A percentile compares a stretch with the other conserved stretches of the same genome.
Evolutionary conservation across 92 coral and sea anemone genomes (phyloP).

Genomic region (Muricea muricata): DNA sequence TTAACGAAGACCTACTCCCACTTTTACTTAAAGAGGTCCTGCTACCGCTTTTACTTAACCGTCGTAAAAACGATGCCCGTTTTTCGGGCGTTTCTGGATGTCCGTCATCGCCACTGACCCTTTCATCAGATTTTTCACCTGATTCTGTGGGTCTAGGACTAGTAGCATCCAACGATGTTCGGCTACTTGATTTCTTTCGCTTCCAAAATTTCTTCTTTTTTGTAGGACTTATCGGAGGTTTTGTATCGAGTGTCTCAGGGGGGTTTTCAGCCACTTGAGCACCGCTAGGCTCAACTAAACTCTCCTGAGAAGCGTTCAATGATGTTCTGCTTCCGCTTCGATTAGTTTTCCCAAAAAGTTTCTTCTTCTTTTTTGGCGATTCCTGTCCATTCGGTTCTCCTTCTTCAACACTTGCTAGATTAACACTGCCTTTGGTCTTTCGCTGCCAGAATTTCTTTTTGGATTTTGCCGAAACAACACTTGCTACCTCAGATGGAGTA

Average conservation of each 20-base stretch:
- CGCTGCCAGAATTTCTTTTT: slow-evolving; percentile 38
- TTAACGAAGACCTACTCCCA: slow-evolving; percentile 3
- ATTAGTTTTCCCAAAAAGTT: slow-evolving; percentile 13
- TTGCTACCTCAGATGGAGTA: background rate
- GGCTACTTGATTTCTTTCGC: slow-evolving; percentile 25
- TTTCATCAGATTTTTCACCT: background rate
- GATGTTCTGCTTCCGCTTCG: slow-evolving; percentile 20
- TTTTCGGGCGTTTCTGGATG: background rate
- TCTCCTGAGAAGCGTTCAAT: slow-evolving; percentile 23
- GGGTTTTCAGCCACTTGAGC: background rate
- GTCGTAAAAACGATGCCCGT: slow-evolving; percentile 1
- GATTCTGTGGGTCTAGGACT: background rate
- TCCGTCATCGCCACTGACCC: slow-evolving; percentile 24
- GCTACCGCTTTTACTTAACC: slow-evolving; percentile 23
- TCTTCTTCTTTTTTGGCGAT: slow-evolving; percentile 33
- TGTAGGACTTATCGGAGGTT: slow-evolving; percentile 2
- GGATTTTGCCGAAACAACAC: background rate
- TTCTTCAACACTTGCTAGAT: slow-evolving; percentile 10
- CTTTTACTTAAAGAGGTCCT: slow-evolving; percentile 5
- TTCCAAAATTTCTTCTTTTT: slow-evolving; percentile 36
- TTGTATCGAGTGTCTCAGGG: background rate
- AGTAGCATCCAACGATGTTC: slow-evolving; percentile 3
- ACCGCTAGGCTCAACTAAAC: background rate
- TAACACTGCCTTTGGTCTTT: slow-evolving; percentile 16
- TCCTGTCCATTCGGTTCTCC: background rate